phyloP scores from a whole-genome alignment of 2,113 vertebrate genomes.

The Chunga burmeisteri region DNA sequence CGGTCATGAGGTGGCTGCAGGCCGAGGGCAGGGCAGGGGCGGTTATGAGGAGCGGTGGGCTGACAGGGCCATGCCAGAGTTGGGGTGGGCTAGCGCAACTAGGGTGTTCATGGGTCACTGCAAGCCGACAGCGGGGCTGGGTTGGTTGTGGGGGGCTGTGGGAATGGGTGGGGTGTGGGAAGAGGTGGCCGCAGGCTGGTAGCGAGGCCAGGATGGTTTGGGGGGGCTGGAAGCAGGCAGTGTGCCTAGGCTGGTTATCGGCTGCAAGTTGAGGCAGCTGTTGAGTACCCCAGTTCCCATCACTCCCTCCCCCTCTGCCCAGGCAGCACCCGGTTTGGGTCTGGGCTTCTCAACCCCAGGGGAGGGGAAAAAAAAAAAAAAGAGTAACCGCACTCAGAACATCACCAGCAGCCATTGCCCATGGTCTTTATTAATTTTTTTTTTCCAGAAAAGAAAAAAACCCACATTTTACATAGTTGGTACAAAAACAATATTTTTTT shows the following conservation, averaged over 20 bases:
- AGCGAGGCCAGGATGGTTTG: neutral
- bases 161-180: neutral
- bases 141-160: too few species aligned
- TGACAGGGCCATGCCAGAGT: too few species aligned
- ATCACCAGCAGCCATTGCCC: neutral
- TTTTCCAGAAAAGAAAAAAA: neutral
- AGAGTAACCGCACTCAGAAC: neutral
- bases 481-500: neutral
- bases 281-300: neutral
- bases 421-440: constrained; percentile 46
- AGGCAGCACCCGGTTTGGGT: too few species aligned
- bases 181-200: neutral
- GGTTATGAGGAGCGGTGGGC: neutral
- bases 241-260: too few species aligned
- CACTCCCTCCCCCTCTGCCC: neutral
- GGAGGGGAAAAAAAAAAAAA: neutral
- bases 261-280: too few species aligned
- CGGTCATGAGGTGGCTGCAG: too few species aligned
- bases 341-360: neutral
- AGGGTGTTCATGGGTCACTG: too few species aligned
- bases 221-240: neutral
- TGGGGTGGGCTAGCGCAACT: neutral
- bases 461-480: constrained; percentile 37
- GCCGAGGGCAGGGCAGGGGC: neutral
- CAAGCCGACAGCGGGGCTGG: neutral